Conservation (phyloP, 2,888 invertebrate genomes). For the Tipula helvola region DNA sequence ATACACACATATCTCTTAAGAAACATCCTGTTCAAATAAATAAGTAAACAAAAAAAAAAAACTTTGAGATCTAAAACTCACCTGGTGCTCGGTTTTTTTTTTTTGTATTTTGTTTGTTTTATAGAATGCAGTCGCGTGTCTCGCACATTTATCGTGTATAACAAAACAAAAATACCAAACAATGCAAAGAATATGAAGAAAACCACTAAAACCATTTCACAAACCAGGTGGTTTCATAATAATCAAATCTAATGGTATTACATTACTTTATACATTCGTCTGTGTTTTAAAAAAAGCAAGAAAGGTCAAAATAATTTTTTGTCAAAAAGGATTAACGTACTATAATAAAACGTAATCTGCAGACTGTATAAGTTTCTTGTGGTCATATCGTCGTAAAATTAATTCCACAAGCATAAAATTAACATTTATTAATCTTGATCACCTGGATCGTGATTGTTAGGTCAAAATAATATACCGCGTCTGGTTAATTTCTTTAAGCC, state of each 20-base stretch:
- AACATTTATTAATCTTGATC: background rate
- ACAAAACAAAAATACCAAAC: background rate
- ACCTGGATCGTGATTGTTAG: background rate
- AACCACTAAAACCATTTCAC: background rate
- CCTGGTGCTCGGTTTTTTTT: background rate
- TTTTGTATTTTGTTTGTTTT: background rate
- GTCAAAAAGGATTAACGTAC: background rate
- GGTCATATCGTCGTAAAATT: background rate
- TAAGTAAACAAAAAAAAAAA: background rate
- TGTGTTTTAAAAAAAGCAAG: background rate
- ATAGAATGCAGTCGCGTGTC: background rate
- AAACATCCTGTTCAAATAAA: background rate
- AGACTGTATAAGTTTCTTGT: background rate
- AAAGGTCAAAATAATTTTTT: background rate
- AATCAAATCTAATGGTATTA: background rate
- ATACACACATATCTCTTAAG: background rate
- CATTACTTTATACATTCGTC: background rate
- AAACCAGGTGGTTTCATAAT: background rate
- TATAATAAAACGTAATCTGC: background rate
- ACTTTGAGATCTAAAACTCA: background rate
- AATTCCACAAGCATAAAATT: background rate
- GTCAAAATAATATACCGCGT: background rate
- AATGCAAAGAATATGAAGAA: background rate
- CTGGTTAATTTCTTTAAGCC: background rate
- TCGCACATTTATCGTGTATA: background rate